Conservation (phyloP, 2,113 vertebrate genomes). For the Thinocorus orbignyianus region DNA sequence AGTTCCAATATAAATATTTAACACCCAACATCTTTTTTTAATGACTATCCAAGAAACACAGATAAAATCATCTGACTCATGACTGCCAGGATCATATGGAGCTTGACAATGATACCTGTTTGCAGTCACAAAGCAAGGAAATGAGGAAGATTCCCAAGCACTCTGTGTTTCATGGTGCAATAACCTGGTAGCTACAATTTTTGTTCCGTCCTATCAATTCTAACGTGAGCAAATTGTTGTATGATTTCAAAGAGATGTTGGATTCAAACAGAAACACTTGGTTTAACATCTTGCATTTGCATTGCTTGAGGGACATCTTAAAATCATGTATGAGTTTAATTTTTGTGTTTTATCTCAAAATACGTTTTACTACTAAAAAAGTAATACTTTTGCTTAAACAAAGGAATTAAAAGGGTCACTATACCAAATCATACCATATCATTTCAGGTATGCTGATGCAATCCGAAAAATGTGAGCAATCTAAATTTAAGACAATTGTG, state of each 20-base stretch:
- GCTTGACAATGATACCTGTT: neutral
- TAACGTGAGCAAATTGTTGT: neutral
- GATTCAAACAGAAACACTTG: neutral
- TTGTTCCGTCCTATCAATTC: neutral
- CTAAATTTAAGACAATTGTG: neutral
- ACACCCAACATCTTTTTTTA: neutral
- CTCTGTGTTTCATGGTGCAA: neutral
- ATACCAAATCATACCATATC: neutral
- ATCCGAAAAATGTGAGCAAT: neutral
- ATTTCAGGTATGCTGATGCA: neutral
- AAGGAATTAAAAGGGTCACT: neutral
- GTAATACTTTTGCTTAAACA: neutral
- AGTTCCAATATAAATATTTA: constrained; percentile 43
- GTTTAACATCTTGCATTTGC: neutral
- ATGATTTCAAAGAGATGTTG: neutral
- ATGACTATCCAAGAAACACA: constrained; percentile 37
- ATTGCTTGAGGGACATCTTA: neutral
- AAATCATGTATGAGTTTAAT: neutral
- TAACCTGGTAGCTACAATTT: neutral
- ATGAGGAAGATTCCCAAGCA: neutral
- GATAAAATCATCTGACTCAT: neutral
- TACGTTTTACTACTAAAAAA: neutral
- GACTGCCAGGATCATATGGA: neutral
- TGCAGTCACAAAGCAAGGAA: neutral
- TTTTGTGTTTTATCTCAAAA: neutral